Base-by-base conservation (phyloP, 2,888 invertebrate genomes). In the Morinoia aosen region DNA sequence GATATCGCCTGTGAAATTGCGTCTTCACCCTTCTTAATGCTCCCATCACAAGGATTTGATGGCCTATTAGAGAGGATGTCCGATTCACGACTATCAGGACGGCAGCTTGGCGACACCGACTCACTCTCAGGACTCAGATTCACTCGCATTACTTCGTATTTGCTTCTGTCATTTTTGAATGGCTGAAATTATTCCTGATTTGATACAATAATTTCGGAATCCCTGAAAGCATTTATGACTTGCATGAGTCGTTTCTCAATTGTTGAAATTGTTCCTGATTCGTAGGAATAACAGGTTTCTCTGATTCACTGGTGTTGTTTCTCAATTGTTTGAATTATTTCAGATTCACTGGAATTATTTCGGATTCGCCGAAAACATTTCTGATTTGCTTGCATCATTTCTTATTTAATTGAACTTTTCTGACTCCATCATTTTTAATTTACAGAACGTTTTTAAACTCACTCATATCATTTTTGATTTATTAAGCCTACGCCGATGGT, bases 51-150 rank as follows among this genome's bases (percentile, higher is more conserved):
- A 57, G 93, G 93, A 93, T 93, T 93, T 93, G 93, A 93, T 93
- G 93, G 93, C 57, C 93, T 57, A 93, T 93, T 93, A 93, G 57
- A 57, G 93, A n/a, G 57, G 56, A 93, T 93, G 93, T 93, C 93
- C 93, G 93, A 93, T 93, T 93, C 93, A 93, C 93, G 93, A 48
- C 93, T 33, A 93, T 93, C 93, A 93, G 33, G 93, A 93, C 48
- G 57, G 48, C 57, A 39, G 93, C 11, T 57, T 16, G 33, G 58
- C 33, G 56, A 57, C 19, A 57, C 19, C 11, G 90, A 90, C 40
- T 90, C 1, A 90, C 90, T 90, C 40, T 16, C 8, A 40, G 90
- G 40, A 90, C 12, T 90, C 48, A 12, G 90, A 90, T 40, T 90
- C 90, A 90, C 90, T 90, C 48, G 40, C 8, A 76, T 76, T 33